Conservation (phyloP, 2,888 invertebrate species). For the Cephus pygmeus region DNA sequence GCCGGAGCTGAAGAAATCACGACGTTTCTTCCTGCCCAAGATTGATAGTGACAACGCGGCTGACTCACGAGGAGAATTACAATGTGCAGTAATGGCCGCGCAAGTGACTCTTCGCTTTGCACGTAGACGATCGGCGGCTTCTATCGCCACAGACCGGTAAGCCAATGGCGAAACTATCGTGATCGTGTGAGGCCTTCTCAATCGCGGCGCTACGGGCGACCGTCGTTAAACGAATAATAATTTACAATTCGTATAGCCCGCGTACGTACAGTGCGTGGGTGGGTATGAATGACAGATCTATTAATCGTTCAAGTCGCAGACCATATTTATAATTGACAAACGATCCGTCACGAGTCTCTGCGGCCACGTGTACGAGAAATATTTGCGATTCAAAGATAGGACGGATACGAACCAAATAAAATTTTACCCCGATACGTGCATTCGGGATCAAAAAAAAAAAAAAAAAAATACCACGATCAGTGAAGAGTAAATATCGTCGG, state of each 20-base stretch:
- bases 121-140: not conserved
- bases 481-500: not conserved
- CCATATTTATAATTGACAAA: not conserved
- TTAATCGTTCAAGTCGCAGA: not conserved
- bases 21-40: not conserved
- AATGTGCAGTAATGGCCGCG: not conserved
- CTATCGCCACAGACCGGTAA: not conserved
- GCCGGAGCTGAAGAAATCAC: not conserved
- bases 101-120: not conserved
- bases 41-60: not conserved
- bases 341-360: not conserved
- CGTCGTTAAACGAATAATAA: slow-evolving; percentile 3
- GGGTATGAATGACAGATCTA: not conserved
- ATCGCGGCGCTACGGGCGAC: not conserved
- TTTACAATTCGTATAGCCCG: not conserved
- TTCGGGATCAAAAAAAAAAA: not conserved
- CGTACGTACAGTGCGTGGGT: not conserved
- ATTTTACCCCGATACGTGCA: not conserved
- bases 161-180: not conserved
- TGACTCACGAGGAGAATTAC: not conserved
- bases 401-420: not conserved
- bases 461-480: not conserved
- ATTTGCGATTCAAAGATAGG: not conserved
- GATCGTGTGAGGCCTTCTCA: not conserved
- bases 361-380: not conserved